phyloP scores from a whole-genome alignment of 2,113 vertebrate genomes.

The Otus sunia region DNA sequence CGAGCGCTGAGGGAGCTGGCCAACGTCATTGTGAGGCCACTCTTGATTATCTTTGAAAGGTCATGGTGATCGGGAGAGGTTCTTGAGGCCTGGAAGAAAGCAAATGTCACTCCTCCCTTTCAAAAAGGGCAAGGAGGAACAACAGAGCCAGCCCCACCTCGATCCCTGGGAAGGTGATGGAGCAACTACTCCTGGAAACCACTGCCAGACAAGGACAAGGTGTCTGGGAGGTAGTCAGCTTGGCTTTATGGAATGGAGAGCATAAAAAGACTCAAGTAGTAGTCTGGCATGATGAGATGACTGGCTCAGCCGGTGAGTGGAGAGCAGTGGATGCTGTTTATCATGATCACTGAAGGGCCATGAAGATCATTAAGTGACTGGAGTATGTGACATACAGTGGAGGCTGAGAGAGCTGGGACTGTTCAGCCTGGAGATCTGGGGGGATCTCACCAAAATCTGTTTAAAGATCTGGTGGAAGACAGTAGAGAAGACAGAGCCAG shows the following conservation, averaged over 20 bases:
- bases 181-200: background rate
- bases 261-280: too few species aligned
- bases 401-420: background rate
- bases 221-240: background rate
- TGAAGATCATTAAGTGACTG: background rate
- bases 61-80: accelerated
- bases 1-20: background rate
- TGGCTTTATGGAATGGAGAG: background rate
- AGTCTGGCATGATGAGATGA: background rate
- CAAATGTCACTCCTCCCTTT: background rate
- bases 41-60: background rate
- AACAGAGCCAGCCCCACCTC: background rate
- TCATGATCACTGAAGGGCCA: background rate
- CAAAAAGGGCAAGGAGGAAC: background rate
- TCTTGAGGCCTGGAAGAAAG: background rate
- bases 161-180: background rate
- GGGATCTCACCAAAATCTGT: background rate
- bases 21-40: background rate
- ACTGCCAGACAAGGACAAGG: background rate
- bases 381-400: background rate
- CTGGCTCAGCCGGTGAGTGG: background rate
- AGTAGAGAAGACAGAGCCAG: background rate
- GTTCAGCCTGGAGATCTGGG: background rate
- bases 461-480: background rate
- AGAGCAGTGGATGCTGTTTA: background rate